Evolutionary conservation across 2,113 vertebrate species (phyloP), one percentile per base, ranked within the genome.

Genomic region (Irena cyanogastra): DNA sequence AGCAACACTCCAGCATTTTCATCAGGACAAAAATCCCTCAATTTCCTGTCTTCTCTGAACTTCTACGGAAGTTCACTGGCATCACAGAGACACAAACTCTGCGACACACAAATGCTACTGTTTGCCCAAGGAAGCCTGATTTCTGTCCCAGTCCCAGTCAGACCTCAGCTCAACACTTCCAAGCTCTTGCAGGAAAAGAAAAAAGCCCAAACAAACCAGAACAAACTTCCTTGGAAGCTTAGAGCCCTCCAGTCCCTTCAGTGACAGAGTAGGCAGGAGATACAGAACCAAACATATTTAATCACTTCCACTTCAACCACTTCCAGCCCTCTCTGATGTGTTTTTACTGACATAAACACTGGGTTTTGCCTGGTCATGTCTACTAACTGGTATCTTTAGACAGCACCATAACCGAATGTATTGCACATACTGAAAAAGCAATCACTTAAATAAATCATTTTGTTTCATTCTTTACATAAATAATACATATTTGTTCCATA

Each of bases 141-240:
- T 78, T 84, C 69, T 16, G 6, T 23, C 44, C 75, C 61, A 70
- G 21, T 9, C 56, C 39, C 44, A 81, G 61, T 37, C 54, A 90
- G 60, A 47, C 18, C 2, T 5, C 44, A 42, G 27, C 47, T 82
- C 53, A 76, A 64, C 19, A 18, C 18, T 52, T 63, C 16, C 65
- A 71, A 64, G 33, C 11, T 79, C 53, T 64, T 41, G 13, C 11
- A 88, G 23, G 27, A 31, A 56, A 56, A 80, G 11, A 53, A 75
- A 84, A 81, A 64, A 54, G 8, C 5, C 7, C 31, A 26, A 86
- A 59, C 26, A 54, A 90, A 68, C 2, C 16, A 42, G 49, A 78
- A 66, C 5, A 66, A 79, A 44, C 14, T 28, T 45, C 21, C 63
- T 44, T 44, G 0, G 0, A 65, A 89, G 72, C n/a, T 69, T 2